Evolutionary conservation across 2,888 invertebrate species (phyloP), one percentile per base, ranked within the genome.

Genomic region (Coenonympha arcania): DNA sequence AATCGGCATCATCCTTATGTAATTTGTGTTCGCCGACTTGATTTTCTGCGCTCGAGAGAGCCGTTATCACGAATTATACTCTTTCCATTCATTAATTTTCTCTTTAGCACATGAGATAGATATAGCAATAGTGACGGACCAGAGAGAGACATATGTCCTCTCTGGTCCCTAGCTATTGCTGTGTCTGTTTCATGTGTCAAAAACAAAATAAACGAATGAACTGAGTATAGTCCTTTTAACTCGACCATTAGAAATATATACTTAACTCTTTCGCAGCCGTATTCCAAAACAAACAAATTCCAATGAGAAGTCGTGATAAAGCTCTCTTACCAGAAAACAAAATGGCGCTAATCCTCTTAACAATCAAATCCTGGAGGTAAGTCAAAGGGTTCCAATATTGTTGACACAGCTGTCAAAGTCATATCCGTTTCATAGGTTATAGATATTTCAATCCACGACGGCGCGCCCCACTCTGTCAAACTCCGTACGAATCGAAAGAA

Each of bases 1-100:
- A 50, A 47, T 50, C 50, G 42, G 39, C 18, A 45, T 50, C 37
- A 33, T 53, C 31, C 26, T 19, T 8, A 36, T 20, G 8, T 26
- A 15, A 11, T 11, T 39, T 8, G 4, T 13, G 6, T 13, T 6
- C 16, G 24, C 22, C 24, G 11, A 47, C 15, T 24, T 34, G 39
- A 24, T 30, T 48, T 33, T 33, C 24, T 40, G 34, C 5, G 11
- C 33, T 22, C 8, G 33, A 24, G 2, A 24, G 4, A 33, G 40
- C 40, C 30, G 8, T 33, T 6, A 40, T 30, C 33, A 39, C 40
- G 33, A 41, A 22, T 43, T 13, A n/a, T n/a, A n/a, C n/a, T n/a
- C n/a, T n/a, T n/a, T n/a, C n/a, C n/a, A n/a, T n/a, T n/a, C n/a
- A n/a, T n/a, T n/a, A n/a, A n/a, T n/a, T n/a, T n/a, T n/a, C n/a